phyloP scores from a whole-genome alignment of 2,888 invertebrate species.

The Eupithecia insigniata region DNA sequence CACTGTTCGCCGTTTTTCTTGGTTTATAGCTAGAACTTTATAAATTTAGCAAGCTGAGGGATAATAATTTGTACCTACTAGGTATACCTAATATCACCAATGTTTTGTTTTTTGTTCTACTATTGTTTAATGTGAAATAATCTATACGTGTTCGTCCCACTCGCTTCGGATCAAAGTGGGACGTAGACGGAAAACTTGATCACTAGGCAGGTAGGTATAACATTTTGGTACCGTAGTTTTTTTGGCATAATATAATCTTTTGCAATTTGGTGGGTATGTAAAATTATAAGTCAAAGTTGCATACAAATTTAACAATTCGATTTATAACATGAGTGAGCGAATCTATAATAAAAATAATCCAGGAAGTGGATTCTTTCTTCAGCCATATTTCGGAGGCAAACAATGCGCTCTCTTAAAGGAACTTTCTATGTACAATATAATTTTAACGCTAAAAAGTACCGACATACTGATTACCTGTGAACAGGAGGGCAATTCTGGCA shows the following conservation, averaged over 20 bases:
- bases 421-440: not conserved
- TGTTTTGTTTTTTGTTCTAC: not conserved
- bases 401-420: not conserved
- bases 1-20: slow-evolving; percentile 13
- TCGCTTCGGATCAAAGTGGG: no score
- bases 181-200: not conserved
- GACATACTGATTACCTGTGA: not conserved
- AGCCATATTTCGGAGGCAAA: not conserved
- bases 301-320: not conserved
- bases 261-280: not conserved
- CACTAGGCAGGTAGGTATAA: not conserved
- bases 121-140: not conserved
- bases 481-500: no score
- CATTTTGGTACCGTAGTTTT: not conserved
- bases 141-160: no score
- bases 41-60: slow-evolving; percentile 1
- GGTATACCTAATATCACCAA: not conserved
- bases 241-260: not conserved
- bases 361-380: not conserved
- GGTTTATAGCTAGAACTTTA: slow-evolving; percentile 6
- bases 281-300: not conserved
- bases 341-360: not conserved
- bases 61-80: not conserved
- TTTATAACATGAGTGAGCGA: not conserved
- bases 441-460: not conserved